A percentile compares a stretch with the other conserved stretches of the same genome.
phyloP scores from a whole-genome alignment of 2,888 invertebrate species.

The Endotricha flammealis region DNA sequence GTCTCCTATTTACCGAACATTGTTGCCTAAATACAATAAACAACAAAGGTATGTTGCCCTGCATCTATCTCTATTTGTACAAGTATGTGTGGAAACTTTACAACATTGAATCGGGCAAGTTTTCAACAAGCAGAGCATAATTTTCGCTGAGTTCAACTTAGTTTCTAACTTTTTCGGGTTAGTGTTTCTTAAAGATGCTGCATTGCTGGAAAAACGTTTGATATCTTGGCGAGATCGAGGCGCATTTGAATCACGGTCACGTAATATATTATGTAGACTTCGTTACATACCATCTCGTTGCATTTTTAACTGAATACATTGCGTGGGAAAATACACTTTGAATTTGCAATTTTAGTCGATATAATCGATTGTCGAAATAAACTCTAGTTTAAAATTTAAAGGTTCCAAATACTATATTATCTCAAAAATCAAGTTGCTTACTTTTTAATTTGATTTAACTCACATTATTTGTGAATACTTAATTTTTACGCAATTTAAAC shows the following conservation, averaged over 20 bases:
- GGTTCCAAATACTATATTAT: too few species aligned
- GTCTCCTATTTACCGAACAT: slow-evolving; percentile 14
- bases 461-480: too few species aligned
- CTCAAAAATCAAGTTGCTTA: too few species aligned
- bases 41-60: slow-evolving; percentile 12
- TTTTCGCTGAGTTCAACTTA: slow-evolving; percentile 2
- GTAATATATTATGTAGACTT: slow-evolving; percentile 1
- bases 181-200: slow-evolving; percentile 2
- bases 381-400: too few species aligned
- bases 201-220: slow-evolving; percentile 1
- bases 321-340: too few species aligned
- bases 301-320: slow-evolving; percentile 1
- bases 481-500: too few species aligned
- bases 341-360: too few species aligned
- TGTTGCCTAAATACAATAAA: slow-evolving; percentile 15
- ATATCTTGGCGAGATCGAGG: background rate
- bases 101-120: slow-evolving; percentile 4
- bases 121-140: slow-evolving; percentile 7
- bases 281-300: background rate
- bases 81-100: slow-evolving; percentile 11
- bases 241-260: slow-evolving; percentile 4
- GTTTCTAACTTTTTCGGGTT: background rate
- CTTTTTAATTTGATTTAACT: too few species aligned
- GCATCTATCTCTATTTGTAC: slow-evolving; percentile 10
- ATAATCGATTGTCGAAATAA: too few species aligned